Conservation (phyloP, 2,113 vertebrate genomes). For the Rostratula benghalensis region DNA sequence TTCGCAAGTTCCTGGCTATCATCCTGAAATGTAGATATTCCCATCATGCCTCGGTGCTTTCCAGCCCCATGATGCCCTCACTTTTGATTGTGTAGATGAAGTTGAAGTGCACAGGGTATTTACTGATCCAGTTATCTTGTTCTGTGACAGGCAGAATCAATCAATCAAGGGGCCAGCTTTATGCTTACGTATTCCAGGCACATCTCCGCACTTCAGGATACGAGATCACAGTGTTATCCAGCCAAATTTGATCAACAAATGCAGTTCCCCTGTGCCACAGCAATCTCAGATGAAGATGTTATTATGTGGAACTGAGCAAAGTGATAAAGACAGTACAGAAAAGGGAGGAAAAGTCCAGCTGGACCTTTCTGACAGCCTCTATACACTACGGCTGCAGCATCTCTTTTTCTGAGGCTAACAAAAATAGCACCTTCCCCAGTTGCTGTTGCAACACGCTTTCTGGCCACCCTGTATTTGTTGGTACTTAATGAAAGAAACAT, state of each 20-base stretch:
- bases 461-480: conserved; percentile 5
- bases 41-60: conserved; percentile 78
- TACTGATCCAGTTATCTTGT: conserved; percentile 98
- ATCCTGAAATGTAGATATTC: conserved; percentile 77
- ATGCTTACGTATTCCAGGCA: conserved; percentile 86
- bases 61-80: conserved; percentile 79
- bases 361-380: conserved; percentile 78
- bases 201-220: conserved; percentile 85
- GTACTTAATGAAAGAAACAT: conserved; percentile 19
- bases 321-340: conserved; percentile 85
- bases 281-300: conserved; percentile 98
- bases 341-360: conserved; percentile 75
- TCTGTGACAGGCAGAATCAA: conserved; percentile 95
- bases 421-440: conserved; percentile 18
- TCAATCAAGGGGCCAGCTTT: conserved; percentile 87
- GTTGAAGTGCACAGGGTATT: conserved; percentile 86
- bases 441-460: conserved; percentile 37
- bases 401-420: conserved; percentile 60
- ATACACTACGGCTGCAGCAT: conserved; percentile 65
- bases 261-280: conserved; percentile 89
- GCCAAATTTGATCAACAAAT: conserved; percentile 99
- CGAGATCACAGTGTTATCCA: conserved; percentile 88
- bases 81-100: conserved; percentile 81
- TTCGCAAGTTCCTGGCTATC: conserved; percentile 51
- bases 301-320: conserved; percentile 93